These are phyloP conservation scores for Charaxes varanes DNA, from an alignment of 1,140 invertebrate species.

Conservation along the genomic window DNA sequence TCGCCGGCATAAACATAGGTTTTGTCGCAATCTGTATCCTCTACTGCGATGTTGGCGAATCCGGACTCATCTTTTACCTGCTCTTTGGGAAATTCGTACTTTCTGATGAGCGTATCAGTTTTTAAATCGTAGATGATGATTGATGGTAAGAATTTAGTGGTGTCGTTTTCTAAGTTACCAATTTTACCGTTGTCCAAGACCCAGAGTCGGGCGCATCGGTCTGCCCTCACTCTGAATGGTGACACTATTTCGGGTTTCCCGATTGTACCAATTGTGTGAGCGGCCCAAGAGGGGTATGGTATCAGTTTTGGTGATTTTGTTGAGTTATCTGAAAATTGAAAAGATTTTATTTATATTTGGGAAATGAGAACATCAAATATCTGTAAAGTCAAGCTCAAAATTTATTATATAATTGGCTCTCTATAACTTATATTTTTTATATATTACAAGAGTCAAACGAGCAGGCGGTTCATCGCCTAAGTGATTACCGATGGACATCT, in stretches of 20 bases:
- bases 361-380: no score
- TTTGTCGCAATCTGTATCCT: constrained; percentile 80
- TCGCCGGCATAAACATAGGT: constrained; percentile 81
- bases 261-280: constrained; percentile 72
- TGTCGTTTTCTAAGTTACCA: constrained; percentile 75
- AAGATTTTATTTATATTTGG: constrained; percentile 7
- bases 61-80: constrained; percentile 81
- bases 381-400: no score
- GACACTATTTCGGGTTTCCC: constrained; percentile 80
- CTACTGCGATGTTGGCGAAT: constrained; percentile 84
- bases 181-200: constrained; percentile 83
- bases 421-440: no score
- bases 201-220: constrained; percentile 84
- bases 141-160: constrained; percentile 71
- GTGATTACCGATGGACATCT: no score
- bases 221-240: constrained; percentile 81
- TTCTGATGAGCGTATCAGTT: constrained; percentile 80
- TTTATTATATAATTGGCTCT: no score
- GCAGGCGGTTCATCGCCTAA: no score
- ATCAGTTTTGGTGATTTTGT: constrained; percentile 79
- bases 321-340: constrained; percentile 75
- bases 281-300: constrained; percentile 85
- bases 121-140: constrained; percentile 84
- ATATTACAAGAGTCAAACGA: no score
- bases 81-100: constrained; percentile 76